Conservation (phyloP, 2,797 vertebrate species). For the Sardinella longiceps region DNA sequence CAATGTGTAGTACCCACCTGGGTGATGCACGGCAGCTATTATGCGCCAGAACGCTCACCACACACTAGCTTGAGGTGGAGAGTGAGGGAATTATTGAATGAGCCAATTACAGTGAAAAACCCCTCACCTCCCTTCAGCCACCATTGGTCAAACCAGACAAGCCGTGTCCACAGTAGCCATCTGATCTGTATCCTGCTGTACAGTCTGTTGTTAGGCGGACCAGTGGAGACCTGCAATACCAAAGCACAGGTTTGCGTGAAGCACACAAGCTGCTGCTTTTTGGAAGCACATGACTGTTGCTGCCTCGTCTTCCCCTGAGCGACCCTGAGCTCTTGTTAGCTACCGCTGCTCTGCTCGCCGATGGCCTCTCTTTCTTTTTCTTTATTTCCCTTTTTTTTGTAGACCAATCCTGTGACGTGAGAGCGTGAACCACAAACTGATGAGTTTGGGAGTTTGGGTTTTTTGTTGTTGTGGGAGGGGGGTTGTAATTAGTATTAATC, state of each 20-base stretch:
- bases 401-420: background rate
- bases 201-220: background rate
- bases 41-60: too few species aligned
- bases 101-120: too few species aligned
- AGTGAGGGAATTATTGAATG: too few species aligned
- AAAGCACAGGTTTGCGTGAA: background rate
- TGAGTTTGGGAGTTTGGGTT: too few species aligned
- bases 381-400: background rate
- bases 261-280: conserved; percentile 10
- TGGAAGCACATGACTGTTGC: background rate
- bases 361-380: background rate
- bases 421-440: background rate
- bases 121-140: background rate
- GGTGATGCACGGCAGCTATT: too few species aligned
- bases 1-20: too few species aligned
- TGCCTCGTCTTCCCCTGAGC: background rate
- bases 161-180: background rate
- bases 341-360: background rate
- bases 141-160: background rate
- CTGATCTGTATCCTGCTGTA: background rate
- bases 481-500: background rate
- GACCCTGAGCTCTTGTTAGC: background rate
- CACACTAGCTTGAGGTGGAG: too few species aligned
- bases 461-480: too few species aligned
- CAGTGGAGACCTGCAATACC: background rate